Base-by-base conservation (phyloP, 1,140 invertebrate genomes). In the Rhopalosiphum padi region DNA sequence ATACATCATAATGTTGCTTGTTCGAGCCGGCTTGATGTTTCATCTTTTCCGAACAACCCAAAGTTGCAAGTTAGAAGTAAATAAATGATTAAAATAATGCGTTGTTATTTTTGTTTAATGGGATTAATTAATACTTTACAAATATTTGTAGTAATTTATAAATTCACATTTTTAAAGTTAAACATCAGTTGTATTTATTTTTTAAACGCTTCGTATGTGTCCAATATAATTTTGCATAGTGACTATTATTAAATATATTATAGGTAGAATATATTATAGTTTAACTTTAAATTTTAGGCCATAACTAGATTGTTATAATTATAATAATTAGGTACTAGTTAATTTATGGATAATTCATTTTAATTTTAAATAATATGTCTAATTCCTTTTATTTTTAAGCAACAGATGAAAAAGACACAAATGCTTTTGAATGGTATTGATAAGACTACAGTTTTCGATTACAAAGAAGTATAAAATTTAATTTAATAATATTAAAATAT, bases 321-420 rank as follows among this genome's bases (percentile, higher is more conserved):
- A 68, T n/a, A n/a, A 68, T 68, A 41, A 41, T 41, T 2, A 41
- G 1, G 2, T 4, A 15, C 25, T 68, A n/a, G 15, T 68, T n/a
- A 5, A 68, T 15, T 68, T 4, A 68, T n/a, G n/a, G n/a, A 18
- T 68, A 37, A 22, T 41, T 41, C 1, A 41, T 41, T 41, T 83
- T 37, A 37, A 7, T 82, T 37, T 82, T 22, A n/a, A 82, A 82
- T 82, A 82, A 82, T 77, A 18, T 83, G 21, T 37, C 22, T 85
- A 85, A 85, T 41, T 85, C 25, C 9, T 85, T 11, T 43, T 3
- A 85, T 85, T 85, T 85, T 85, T 85, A 41, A 85, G 35, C 25
- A 85, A 85, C 83, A 43, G 83, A 85, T 85, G 37, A 85, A 41
- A 41, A 85, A 23, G 8, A 85, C 83, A 85, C 37, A 85, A 85